Base-by-base conservation (phyloP, 2,797 vertebrate species). In the Gymnopithys bicolor region DNA sequence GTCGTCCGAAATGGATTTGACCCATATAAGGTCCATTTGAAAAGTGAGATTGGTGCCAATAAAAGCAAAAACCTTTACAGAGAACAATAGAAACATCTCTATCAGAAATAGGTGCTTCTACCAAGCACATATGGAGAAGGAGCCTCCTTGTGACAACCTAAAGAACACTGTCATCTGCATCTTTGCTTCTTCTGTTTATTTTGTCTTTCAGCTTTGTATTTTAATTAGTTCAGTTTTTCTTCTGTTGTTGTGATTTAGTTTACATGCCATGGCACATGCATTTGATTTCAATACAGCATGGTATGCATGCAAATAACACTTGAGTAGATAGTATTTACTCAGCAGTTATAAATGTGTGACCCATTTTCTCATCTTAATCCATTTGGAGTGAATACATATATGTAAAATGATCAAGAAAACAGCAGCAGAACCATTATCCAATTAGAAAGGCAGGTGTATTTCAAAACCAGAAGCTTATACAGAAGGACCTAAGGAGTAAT, bases 191-290 rank as follows among this genome's bases (percentile, higher is more conserved):
- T 90, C 63, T 66, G 41, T 81, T 96, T 91, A 70, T 89, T 94
- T 88, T 76, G n/a, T 78, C 60, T 75, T 91, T 84, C 74, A 91
- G 35, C 48, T 86, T 76, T 90, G 55, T 89, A 43, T 93, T 95
- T 92, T 95, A 95, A 93, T 96, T 95, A 93, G 82, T 60, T 95
- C 10, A 5, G 53, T 53, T 92, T 87, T 81, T 60, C 25, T 93
- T 41, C 49, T 48, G 39, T 49, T 83, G 22, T 87, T 87, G 77
- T 90, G 83, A 84, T 91, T 90, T 93, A 84, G 73, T 81, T 95
- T 94, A 85, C 74, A 68, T 91, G 83, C 73, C 4, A 3, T 56
- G 59, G 79, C 89, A 94, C 90, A 51, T 79, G 60, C 56, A 49
- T 94, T 95, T 94, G 88, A 67, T 94, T 96, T 92, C 66, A 60